phyloP scores from a whole-genome alignment of 2,113 vertebrate species.

The Platysteira castanea region DNA sequence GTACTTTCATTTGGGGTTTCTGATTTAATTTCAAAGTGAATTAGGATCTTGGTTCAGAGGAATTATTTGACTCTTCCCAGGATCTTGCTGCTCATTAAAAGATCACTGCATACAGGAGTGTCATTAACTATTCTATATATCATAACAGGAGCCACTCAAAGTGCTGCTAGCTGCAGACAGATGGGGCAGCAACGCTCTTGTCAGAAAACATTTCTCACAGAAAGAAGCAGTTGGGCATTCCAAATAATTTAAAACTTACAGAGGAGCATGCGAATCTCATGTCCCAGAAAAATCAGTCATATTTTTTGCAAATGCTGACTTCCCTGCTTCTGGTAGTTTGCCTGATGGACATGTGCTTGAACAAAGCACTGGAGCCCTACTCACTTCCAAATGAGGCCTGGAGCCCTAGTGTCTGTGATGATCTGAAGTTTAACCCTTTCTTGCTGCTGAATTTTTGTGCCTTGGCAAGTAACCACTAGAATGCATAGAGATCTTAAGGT shows the following conservation, averaged over 20 bases:
- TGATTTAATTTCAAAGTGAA: background rate
- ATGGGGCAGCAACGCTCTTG: background rate
- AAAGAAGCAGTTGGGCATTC: background rate
- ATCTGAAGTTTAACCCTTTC: background rate
- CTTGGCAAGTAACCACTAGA: background rate
- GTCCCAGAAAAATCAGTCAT: background rate
- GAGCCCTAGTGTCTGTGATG: background rate
- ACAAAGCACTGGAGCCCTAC: background rate
- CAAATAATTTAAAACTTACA: background rate
- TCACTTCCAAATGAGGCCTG: background rate
- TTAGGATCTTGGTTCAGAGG: background rate
- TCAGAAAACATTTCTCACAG: background rate
- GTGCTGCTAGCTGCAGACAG: background rate
- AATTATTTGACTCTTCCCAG: background rate
- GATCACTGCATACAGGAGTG: background rate
- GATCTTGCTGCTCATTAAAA: background rate
- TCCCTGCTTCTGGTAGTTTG: background rate
- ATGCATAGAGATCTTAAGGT: background rate
- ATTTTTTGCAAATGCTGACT: background rate
- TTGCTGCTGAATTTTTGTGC: background rate
- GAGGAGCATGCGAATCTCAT: background rate
- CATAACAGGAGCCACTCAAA: background rate
- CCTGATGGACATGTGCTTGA: background rate
- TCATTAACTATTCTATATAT: background rate
- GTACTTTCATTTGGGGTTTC: background rate